Percentiles rank a stretch among this genome's conserved stretches.
Conservation (phyloP, 1,140 invertebrate species). For the Bombus terrestris region DNA sequence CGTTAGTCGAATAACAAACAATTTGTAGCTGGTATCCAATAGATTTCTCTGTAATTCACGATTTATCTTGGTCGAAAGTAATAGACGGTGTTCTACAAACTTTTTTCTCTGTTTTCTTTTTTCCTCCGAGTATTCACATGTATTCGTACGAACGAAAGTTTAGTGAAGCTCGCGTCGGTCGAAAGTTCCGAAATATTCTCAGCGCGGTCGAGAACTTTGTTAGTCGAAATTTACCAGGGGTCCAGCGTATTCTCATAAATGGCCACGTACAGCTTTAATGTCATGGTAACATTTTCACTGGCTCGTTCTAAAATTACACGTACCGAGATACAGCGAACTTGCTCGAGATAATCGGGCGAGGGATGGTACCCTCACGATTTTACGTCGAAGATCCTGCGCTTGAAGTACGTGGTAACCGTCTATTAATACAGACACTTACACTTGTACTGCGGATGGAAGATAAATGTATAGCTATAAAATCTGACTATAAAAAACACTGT, state of each 20-base stretch:
- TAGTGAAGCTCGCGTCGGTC: no score
- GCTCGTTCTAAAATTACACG: background rate
- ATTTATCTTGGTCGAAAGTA: background rate
- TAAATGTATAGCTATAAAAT: no score
- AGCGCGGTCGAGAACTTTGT: background rate
- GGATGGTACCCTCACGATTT: no score
- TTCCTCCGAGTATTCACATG: no score
- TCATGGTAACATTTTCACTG: slow-evolving; percentile 11
- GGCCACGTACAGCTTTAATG: slow-evolving; percentile 8
- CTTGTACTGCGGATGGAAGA: no score
- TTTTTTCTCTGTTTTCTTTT: background rate
- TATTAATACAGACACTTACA: no score
- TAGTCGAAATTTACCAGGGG: background rate
- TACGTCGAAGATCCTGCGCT: no score
- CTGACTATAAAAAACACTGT: no score
- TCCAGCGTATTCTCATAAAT: background rate
- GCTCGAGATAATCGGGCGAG: background rate
- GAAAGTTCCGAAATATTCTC: background rate
- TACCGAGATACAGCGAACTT: no score
- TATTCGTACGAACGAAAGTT: background rate
- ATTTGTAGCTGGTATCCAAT: background rate
- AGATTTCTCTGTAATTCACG: background rate
- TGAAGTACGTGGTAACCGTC: no score
- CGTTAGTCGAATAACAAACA: background rate
- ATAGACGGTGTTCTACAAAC: background rate